A percentile compares a stretch with the other conserved stretches of the same genome.
Evolutionary conservation across 37 sponge, comb jelly and placozoan species (phyloP).

Genomic region (Halichondria panicea): DNA sequence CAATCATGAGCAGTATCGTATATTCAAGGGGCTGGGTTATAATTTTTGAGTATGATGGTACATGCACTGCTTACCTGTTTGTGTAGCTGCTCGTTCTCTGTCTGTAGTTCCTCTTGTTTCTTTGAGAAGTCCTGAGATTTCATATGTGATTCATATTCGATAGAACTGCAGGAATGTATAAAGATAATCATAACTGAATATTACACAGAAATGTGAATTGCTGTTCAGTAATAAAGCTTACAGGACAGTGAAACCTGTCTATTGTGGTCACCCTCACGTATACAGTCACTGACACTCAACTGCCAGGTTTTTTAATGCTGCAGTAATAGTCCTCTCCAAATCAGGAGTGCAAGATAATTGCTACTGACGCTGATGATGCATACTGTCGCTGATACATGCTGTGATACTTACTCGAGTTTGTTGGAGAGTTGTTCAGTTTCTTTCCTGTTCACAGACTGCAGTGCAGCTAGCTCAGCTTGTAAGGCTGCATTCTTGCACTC

Average conservation of each 20-base stretch:
- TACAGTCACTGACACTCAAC: background rate
- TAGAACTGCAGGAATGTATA: constrained; percentile 1
- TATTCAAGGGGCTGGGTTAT: no score
- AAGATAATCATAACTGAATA: no score
- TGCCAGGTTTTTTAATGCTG: no score
- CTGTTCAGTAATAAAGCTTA: no score
- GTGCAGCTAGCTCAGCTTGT: constrained; percentile 12
- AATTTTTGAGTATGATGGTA: no score
- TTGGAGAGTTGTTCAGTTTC: constrained; percentile 20
- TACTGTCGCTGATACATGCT: background rate
- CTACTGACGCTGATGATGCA: background rate
- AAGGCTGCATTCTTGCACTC: constrained; percentile 20
- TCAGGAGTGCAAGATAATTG: no score
- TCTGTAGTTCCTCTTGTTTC: background rate
- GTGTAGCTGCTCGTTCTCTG: background rate
- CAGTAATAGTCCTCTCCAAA: no score
- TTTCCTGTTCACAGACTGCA: background rate
- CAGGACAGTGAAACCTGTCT: no score
- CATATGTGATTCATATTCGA: constrained; percentile 26
- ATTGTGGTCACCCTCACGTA: no score
- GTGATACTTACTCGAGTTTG: constrained; percentile 33
- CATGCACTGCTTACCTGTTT: constrained; percentile 1
- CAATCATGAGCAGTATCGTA: no score
- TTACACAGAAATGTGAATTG: no score
- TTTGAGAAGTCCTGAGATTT: background rate